Percentiles rank a stretch among this genome's conserved stretches.
Conservation (phyloP, 23 tunicate species). For the Halocynthia roretzi region DNA sequence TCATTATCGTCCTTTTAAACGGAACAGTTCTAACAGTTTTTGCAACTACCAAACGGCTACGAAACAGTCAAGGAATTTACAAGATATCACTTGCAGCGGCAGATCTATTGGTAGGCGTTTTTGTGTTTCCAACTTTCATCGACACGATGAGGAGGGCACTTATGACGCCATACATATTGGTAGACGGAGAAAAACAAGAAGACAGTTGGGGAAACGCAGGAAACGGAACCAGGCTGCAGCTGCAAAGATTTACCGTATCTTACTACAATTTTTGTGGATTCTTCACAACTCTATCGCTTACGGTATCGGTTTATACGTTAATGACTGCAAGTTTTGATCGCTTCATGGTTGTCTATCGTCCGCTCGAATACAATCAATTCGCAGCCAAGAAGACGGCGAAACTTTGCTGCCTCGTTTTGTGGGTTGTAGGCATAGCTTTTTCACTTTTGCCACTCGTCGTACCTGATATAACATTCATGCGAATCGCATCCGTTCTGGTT, state of each 20-base stretch:
- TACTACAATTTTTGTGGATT: constrained; percentile 41
- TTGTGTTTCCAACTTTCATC: constrained; percentile 14
- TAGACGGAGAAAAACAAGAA: background rate
- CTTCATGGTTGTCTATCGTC: constrained; percentile 34
- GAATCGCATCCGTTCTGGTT: constrained; percentile 40
- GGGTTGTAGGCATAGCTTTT: constrained; percentile 26
- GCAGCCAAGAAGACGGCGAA: constrained; percentile 8
- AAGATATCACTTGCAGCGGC: constrained; percentile 27
- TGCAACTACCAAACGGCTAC: constrained; percentile 7
- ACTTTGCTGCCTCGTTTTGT: constrained; percentile 5
- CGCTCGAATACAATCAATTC: constrained; percentile 25
- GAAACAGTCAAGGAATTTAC: constrained; percentile 28
- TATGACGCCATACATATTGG: constrained; percentile 5
- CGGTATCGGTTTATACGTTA: constrained; percentile 44
- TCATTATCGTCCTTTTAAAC: background rate
- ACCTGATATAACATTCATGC: constrained; percentile 23
- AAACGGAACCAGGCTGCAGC: constrained; percentile 15
- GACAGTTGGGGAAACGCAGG: constrained; percentile 21
- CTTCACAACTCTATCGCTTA: constrained; percentile 46
- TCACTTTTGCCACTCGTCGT: constrained; percentile 25
- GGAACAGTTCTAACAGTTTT: background rate
- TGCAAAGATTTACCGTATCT: background rate
- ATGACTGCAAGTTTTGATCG: constrained; percentile 52
- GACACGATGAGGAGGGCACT: constrained; percentile 9
- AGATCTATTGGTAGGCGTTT: constrained; percentile 9